A percentile compares a stretch with the other conserved stretches of the same genome.
Conservation (phyloP, 2,888 invertebrate species). For the Drosophila anceps region DNA sequence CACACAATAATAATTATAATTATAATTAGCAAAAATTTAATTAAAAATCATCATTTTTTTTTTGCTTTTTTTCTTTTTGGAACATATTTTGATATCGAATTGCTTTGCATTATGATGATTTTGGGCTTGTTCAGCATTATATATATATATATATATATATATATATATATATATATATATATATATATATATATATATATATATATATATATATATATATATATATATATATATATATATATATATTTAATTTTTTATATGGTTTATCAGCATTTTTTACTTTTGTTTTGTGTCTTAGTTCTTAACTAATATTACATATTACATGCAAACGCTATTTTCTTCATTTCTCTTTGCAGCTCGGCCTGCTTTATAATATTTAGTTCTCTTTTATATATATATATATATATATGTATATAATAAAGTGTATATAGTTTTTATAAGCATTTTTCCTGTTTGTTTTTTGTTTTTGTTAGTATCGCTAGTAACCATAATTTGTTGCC, state of each 20-base stretch:
- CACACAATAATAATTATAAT: conserved; percentile 23
- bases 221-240: conserved; percentile 13
- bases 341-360: conserved; percentile 32
- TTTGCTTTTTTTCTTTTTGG: conserved; percentile 33
- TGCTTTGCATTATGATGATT: conserved; percentile 55
- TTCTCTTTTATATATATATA: conserved; percentile 28
- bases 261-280: conserved; percentile 29
- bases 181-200: no score
- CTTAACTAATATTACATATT: conserved; percentile 75
- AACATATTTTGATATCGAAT: conserved; percentile 61
- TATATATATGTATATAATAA: conserved; percentile 53
- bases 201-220: no score
- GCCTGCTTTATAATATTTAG: conserved; percentile 45
- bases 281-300: conserved; percentile 71
- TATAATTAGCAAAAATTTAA: conserved; percentile 39
- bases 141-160: no score
- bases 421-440: conserved; percentile 73
- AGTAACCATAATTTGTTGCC: conserved; percentile 82
- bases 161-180: no score
- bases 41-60: conserved; percentile 58
- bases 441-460: conserved; percentile 74
- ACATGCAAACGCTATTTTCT: conserved; percentile 55
- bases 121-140: conserved; percentile 27
- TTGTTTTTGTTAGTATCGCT: conserved; percentile 68
- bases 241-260: conserved; percentile 22